A percentile compares a stretch with the other conserved stretches of the same genome.
Conservation (phyloP, 1,140 invertebrate genomes). For the Agrilus planipennis region DNA sequence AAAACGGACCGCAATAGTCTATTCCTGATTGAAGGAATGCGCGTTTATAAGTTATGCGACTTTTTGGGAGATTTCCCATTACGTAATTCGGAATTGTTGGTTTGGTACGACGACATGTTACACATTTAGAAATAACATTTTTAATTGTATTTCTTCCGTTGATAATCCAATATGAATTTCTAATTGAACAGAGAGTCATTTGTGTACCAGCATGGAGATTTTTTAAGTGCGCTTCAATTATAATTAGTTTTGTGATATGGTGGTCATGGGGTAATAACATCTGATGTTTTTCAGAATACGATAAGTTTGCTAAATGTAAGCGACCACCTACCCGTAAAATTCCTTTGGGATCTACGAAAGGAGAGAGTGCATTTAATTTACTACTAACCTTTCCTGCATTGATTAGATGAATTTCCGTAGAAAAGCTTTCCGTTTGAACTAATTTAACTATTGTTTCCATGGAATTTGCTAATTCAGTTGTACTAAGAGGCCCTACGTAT, state of each 20-base stretch:
- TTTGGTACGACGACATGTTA: slow-evolving; percentile 10
- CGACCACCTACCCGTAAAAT: not conserved
- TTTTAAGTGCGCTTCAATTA: slow-evolving; percentile 12
- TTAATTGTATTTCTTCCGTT: slow-evolving; percentile 9
- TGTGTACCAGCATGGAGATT: slow-evolving; percentile 10
- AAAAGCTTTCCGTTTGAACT: too few relatives aligned
- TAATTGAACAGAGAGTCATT: slow-evolving; percentile 8
- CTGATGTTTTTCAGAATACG: slow-evolving; percentile 12
- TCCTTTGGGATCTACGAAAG: not conserved
- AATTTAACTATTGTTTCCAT: not conserved
- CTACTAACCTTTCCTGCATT: too few relatives aligned
- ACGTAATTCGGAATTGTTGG: slow-evolving; percentile 11
- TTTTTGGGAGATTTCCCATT: slow-evolving; percentile 29
- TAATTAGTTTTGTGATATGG: slow-evolving; percentile 13
- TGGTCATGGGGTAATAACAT: slow-evolving; percentile 16
- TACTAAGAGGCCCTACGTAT: too few relatives aligned
- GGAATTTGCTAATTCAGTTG: too few relatives aligned
- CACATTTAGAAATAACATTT: slow-evolving; percentile 7
- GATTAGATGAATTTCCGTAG: too few relatives aligned
- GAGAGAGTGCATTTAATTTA: not conserved
- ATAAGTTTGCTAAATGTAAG: not conserved
- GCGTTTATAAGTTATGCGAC: slow-evolving; percentile 16
- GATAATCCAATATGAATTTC: slow-evolving; percentile 12
- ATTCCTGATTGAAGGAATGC: slow-evolving; percentile 22
- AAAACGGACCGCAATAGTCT: too few relatives aligned